Base-by-base conservation (phyloP, 2,113 vertebrate species). In the Phrynosoma blainvillii region DNA sequence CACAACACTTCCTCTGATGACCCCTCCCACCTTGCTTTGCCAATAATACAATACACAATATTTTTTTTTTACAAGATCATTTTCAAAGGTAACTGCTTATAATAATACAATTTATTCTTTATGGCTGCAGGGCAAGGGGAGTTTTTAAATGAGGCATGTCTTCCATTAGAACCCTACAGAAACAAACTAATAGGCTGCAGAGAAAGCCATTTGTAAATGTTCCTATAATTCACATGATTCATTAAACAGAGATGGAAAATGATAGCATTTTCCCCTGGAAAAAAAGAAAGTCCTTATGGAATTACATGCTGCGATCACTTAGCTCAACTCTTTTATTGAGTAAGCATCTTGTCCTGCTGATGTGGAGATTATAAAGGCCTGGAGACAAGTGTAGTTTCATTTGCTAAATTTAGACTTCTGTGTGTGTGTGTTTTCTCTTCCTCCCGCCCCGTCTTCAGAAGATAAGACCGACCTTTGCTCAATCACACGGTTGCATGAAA, bases 161-260 rank as follows among this genome's bases (percentile, higher is more conserved):
- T 98, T 98, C 97, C 98, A 98, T 99, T 98, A 98, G 98, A 98
- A 97, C 98, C 99, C 98, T 98, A 98, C 98, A 98, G 98, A 99
- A 99, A 99, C 98, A 98, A 98, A 98, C 98, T 99, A 99, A 99
- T 99, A 99, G 98, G 97, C 97, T 98, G 98, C 97, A 97, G 97
- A 97, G 97, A 98, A 98, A 98, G 96, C 96, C 98, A 99, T 99
- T 99, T 99, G 98, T 98, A 99, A 82, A 98, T 98, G 98, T 98
- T 98, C 97, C 98, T 98, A 96, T 98, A 98, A 99, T 99, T 99
- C 98, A 96, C 98, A 99, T 99, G 98, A 99, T 99, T 99, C 98
- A 99, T 99, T 99, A 99, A 98, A 97, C 98, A 98, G 98, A 97
- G 98, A 98, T 98, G 97, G 97, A 98, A 99, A 99, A 98, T 97